Evolutionary conservation across 2,888 invertebrate species (phyloP).

Genomic region (Cordilura impudica): DNA sequence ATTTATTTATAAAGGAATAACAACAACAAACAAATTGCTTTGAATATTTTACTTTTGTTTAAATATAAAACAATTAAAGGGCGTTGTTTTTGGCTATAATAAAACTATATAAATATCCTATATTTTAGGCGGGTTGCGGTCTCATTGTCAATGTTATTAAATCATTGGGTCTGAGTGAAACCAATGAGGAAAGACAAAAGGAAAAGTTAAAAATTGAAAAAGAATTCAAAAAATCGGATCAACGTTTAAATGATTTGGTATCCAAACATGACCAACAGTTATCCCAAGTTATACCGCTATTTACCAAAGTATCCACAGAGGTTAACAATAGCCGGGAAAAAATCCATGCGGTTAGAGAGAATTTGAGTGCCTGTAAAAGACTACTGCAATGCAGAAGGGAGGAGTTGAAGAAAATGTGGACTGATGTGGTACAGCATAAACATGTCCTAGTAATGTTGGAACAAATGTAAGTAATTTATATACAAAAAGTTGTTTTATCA

Average conservation of each 20-base stretch:
- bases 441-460: constrained; percentile 92
- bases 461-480: constrained; percentile 81
- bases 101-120: neutral
- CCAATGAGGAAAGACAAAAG: constrained; percentile 93
- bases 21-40: neutral
- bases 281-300: constrained; percentile 83
- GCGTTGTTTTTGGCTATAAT: constrained; percentile 35
- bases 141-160: constrained; percentile 96
- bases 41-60: constrained; percentile 9
- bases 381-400: constrained; percentile 93
- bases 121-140: constrained; percentile 83
- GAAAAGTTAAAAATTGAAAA: constrained; percentile 96
- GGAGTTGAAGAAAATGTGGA: constrained; percentile 95
- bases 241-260: constrained; percentile 91
- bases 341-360: constrained; percentile 88
- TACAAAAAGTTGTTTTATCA: neutral
- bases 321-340: constrained; percentile 87
- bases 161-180: constrained; percentile 95
- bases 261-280: constrained; percentile 92
- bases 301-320: constrained; percentile 86
- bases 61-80: constrained; percentile 12
- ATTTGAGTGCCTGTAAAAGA: constrained; percentile 89
- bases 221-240: constrained; percentile 95
- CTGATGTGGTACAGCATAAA: constrained; percentile 97
- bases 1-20: constrained; percentile 14